A percentile compares a stretch with the other conserved stretches of the same genome.
Conservation (phyloP, 2,797 vertebrate species). For the Dendrocincla fuliginosa region DNA sequence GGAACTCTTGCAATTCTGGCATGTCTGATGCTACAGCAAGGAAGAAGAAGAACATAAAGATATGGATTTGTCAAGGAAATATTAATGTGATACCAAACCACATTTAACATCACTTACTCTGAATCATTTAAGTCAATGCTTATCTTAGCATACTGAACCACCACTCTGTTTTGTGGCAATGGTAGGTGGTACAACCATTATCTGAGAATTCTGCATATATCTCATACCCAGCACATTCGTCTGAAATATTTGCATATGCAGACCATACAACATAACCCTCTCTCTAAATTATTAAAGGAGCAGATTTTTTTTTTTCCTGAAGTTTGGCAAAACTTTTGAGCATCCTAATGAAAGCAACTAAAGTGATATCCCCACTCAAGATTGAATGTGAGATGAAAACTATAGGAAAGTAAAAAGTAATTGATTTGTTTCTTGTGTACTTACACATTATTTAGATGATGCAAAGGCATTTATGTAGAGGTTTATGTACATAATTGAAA, state of each 20-base stretch:
- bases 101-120: neutral
- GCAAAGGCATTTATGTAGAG: neutral
- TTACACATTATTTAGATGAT: neutral
- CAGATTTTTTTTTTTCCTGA: neutral
- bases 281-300: neutral
- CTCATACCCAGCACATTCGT: neutral
- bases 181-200: neutral
- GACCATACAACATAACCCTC: neutral
- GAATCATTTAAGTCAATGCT: neutral
- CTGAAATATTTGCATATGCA: neutral
- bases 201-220: rapidly evolving
- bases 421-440: neutral
- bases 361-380: neutral
- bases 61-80: neutral
- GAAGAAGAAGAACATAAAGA: neutral
- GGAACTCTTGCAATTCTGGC: neutral
- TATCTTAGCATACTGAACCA: neutral
- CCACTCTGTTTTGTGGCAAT: neutral
- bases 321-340: neutral
- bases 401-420: neutral
- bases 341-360: neutral
- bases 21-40: neutral
- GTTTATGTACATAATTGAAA: neutral
- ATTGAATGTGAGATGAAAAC: neutral
- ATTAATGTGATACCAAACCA: neutral